Evolutionary conservation across 2,113 vertebrate genomes (phyloP).

Genomic region (Notarius lentiginosus): DNA sequence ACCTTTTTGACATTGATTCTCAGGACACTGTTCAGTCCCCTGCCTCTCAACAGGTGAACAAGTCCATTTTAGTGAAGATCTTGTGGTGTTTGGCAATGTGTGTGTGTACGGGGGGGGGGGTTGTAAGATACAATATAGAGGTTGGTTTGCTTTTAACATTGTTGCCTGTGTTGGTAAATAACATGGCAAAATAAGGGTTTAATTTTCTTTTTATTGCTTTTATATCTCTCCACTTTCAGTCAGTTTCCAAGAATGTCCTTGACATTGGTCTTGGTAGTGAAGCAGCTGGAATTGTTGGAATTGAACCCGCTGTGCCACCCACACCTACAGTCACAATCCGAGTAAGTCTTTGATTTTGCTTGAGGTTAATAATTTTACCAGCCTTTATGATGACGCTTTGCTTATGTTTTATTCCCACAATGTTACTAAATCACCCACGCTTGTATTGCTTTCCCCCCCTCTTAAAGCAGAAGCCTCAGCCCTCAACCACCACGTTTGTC

Average conservation of each 20-base stretch:
- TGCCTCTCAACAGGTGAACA: slow-evolving; percentile 85
- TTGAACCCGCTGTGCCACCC: slow-evolving; percentile 73
- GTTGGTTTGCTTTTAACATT: neutral
- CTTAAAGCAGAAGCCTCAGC: slow-evolving; percentile 84
- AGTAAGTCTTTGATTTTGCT: slow-evolving; percentile 70
- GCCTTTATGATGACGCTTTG: neutral
- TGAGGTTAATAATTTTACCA: neutral
- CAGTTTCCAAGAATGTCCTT: slow-evolving; percentile 83
- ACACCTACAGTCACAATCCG: slow-evolving; percentile 84
- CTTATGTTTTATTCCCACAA: neutral
- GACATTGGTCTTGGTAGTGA: slow-evolving; percentile 82
- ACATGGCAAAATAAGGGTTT: neutral
- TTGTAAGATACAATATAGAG: neutral
- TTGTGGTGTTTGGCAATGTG: neutral
- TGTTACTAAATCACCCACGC: slow-evolving; percentile 11
- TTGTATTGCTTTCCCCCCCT: neutral
- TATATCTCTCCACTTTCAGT: slow-evolving; percentile 66
- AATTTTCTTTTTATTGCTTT: neutral
- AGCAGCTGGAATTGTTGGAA: slow-evolving; percentile 56
- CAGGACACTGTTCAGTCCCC: slow-evolving; percentile 80
- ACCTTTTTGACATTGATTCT: slow-evolving; percentile 91
- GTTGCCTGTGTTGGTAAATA: neutral
- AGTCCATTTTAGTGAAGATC: neutral
- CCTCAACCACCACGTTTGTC: slow-evolving; percentile 97
- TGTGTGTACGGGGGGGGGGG: neutral